These are phyloP conservation scores for Girardinichthys multiradiatus DNA, from an alignment of 2,113 vertebrate species.

Conservation along the genomic window DNA sequence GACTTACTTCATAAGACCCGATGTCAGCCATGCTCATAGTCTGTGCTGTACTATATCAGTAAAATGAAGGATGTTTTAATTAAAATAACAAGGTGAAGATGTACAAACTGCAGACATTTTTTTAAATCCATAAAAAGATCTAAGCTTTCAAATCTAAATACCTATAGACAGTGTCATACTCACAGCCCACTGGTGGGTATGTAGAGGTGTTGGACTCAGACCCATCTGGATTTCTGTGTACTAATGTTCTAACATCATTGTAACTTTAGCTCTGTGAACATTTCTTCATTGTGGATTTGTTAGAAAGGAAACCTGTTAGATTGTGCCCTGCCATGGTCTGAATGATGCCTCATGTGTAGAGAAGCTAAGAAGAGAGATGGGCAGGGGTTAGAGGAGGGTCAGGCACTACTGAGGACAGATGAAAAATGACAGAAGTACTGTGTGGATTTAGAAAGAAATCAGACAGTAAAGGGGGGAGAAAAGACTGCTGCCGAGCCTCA, in stretches of 20 bases:
- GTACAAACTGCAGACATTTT: constrained; percentile 4
- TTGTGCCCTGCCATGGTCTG: constrained; percentile 45
- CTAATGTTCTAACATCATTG: not conserved
- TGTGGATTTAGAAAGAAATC: constrained; percentile 24
- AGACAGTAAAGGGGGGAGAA: not conserved
- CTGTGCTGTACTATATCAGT: constrained; percentile 1
- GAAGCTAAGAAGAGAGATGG: constrained; percentile 15
- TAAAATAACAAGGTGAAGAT: not conserved
- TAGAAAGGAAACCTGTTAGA: constrained; percentile 34
- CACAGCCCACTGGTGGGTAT: not conserved
- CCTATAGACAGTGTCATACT: not conserved
- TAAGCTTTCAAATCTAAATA: not conserved
- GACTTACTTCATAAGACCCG: constrained; percentile 23
- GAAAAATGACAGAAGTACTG: constrained; percentile 14
- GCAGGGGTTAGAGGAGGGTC: constrained; percentile 4
- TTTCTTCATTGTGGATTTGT: constrained; percentile 31
- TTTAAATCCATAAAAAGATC: too few species aligned
- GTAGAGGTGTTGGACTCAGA: not conserved
- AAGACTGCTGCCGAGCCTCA: not conserved
- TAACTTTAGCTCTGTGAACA: not conserved
- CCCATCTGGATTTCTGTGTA: not conserved
- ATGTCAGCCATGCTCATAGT: constrained; percentile 29
- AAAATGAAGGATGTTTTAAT: constrained; percentile 13
- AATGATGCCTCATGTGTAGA: constrained; percentile 37
- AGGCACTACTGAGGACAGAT: constrained; percentile 14